Conservation (phyloP, 2,797 vertebrate genomes). For the Gastrophryne carolinensis region DNA sequence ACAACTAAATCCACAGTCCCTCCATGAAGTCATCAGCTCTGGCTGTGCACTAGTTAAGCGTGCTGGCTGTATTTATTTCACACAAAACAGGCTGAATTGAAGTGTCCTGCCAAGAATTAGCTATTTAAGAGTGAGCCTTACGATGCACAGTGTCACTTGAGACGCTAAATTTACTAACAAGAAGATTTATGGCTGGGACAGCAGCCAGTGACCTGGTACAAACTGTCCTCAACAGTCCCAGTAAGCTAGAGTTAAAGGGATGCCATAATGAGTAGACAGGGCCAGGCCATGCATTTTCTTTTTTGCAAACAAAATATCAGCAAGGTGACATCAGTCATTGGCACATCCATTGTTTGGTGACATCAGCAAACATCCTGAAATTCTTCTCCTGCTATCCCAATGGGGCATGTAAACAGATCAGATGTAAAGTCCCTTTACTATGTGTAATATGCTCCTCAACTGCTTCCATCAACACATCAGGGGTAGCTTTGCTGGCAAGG, state of each 20-base stretch:
- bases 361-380: conserved; percentile 41
- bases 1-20: no score
- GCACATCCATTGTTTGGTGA: conserved; percentile 15
- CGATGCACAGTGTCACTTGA: conserved; percentile 20
- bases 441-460: not conserved
- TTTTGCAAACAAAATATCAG: conserved; percentile 3
- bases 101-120: conserved; percentile 55
- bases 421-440: not conserved
- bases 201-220: conserved; percentile 42
- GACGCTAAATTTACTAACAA: conserved; percentile 40
- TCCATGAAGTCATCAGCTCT: not conserved
- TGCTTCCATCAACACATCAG: not conserved
- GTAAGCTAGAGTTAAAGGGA: conserved; percentile 23
- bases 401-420: not conserved
- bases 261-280: conserved; percentile 18
- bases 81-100: not conserved
- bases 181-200: conserved; percentile 39
- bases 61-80: not conserved
- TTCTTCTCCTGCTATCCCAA: not conserved
- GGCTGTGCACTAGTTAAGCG: conserved; percentile 5
- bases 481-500: no score
- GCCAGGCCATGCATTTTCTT: conserved; percentile 1
- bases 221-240: conserved; percentile 28
- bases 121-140: conserved; percentile 15
- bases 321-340: conserved; percentile 27